Base-by-base conservation (phyloP, 2,888 invertebrate genomes). In the Nebria brevicollis region DNA sequence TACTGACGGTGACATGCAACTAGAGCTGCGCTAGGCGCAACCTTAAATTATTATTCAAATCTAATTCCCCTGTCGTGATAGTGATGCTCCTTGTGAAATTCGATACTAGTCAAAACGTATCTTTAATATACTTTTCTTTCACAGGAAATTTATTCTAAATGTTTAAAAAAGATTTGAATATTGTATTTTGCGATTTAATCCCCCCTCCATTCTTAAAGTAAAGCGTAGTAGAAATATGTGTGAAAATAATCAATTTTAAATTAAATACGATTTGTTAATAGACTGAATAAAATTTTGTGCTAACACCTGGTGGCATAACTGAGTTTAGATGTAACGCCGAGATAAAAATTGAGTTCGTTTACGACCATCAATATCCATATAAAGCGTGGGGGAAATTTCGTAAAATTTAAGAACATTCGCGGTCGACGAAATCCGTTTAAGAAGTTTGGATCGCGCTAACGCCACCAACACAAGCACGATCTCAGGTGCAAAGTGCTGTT, bases 401-500 rank as follows among this genome's bases (percentile, higher is more conserved):
- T 77, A 72, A 72, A 77, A 41, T 77, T 77, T 77, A 70, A 77
- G 77, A 77, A 72, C 72, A 72, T 77, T 77, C 66, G 68, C 43
- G 77, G 43, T 11, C 13, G 77, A 8, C 26, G 42, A 72, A 77
- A 77, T 77, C 65, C 72, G 77, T 70, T 77, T 77, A 77, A 72
- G 72, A 77, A 77, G 77, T 77, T 77, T 77, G 54, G 70, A 15
- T 43, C 20, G 72, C 64, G 54, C 42, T 3, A 42, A 64, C 54
- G 65, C 43, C 42, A 70, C 70, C n/a, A 26, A 25, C 70, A 70
- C 25, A 42, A n/a, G 68, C 15, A 76, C 81, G 87, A 85, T 86
- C 87, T 85, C 87, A 87, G 87, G 87, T 87, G 87, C 85, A 86
- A 86, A 86, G 86, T 86, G 85, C 84, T 84, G 83, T 84, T 84